phyloP scores from a whole-genome alignment of 2,888 invertebrate genomes.

The Emmelina monodactyla region DNA sequence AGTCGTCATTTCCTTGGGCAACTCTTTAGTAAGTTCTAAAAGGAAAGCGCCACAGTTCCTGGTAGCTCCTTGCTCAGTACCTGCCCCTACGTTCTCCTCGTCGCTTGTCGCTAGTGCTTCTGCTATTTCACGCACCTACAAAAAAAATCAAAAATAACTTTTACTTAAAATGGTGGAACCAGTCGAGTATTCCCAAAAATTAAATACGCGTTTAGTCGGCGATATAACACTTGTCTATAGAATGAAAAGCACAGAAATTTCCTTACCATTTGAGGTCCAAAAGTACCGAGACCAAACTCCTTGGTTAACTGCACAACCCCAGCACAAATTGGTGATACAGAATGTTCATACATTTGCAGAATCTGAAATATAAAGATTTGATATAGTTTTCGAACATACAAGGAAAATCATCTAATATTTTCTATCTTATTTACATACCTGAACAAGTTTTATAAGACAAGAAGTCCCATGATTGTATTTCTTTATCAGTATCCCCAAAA shows the following conservation, averaged over 20 bases:
- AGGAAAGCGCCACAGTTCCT: conserved; percentile 65
- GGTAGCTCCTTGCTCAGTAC: conserved; percentile 44
- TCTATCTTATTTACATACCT: no score
- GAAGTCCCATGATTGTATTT: conserved; percentile 83
- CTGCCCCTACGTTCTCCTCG: conserved; percentile 48
- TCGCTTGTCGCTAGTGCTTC: conserved; percentile 68
- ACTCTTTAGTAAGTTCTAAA: conserved; percentile 69
- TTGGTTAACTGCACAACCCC: conserved; percentile 75
- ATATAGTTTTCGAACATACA: no score
- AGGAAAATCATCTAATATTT: no score
- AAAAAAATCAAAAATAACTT: no score
- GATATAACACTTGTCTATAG: no score
- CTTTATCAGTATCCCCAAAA: conserved; percentile 82
- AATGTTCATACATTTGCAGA: conserved; percentile 78
- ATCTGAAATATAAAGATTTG: conserved; percentile 61
- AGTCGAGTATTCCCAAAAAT: no score
- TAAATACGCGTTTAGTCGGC: no score
- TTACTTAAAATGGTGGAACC: no score
- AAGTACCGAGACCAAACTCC: conserved; percentile 71
- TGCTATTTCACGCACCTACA: conserved; percentile 73
- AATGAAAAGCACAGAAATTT: no score
- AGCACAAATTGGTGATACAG: conserved; percentile 72
- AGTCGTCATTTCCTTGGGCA: conserved; percentile 67
- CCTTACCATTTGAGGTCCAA: conserved; percentile 73
- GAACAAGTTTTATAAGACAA: conserved; percentile 75